Conservation (phyloP, 1,140 invertebrate species). For the Meloidogyne exigua region DNA sequence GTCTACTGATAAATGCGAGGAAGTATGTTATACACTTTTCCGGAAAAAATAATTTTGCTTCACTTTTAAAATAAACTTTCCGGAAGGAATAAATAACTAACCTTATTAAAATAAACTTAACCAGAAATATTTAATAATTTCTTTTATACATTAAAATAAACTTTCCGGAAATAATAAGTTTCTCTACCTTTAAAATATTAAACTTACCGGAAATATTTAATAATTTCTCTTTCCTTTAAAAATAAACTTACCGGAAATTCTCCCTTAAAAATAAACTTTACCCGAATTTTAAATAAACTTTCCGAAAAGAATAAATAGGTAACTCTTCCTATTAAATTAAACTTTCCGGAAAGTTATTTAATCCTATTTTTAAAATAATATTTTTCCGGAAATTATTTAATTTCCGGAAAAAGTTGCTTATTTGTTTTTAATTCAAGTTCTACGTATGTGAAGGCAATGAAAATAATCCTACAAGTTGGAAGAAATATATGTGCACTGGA, state of each 20-base stretch:
- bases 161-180: too few species aligned
- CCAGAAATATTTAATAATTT: too few species aligned
- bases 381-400: neutral
- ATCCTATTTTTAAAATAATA: neutral
- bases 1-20: conserved; percentile 30
- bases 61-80: neutral
- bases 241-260: too few species aligned
- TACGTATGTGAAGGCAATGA: conserved; percentile 26
- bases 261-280: too few species aligned
- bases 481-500: conserved; percentile 14
- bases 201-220: too few species aligned
- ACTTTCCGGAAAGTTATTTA: neutral
- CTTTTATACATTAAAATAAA: too few species aligned
- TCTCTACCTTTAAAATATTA: too few species aligned
- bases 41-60: neutral
- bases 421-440: conserved; percentile 2
- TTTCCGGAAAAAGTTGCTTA: neutral
- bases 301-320: neutral
- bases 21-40: conserved; percentile 6
- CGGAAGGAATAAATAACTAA: too few species aligned
- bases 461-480: conserved; percentile 11
- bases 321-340: neutral
- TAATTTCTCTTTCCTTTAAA: too few species aligned
- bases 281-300: too few species aligned
- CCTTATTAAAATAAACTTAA: too few species aligned